Evolutionary conservation across 2,113 vertebrate species (phyloP), one percentile per base, ranked within the genome.

Genomic region (Lasiurus borealis): DNA sequence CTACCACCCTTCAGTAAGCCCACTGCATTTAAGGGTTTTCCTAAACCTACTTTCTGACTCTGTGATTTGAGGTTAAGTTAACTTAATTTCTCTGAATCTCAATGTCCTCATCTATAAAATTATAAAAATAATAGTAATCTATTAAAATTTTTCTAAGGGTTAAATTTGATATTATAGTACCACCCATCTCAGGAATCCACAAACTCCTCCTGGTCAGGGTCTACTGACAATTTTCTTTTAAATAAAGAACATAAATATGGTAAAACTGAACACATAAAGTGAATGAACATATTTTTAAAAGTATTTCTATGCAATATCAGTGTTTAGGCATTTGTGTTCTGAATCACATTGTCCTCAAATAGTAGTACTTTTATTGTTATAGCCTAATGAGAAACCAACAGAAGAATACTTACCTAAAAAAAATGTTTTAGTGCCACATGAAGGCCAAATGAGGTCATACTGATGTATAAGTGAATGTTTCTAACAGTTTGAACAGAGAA

Each of bases 231-330:
- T 25, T 21, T 59, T 59, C 69, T 76, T 71, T 50, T 21, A 59
- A 88, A 82, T 46, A 90, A 87, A 62, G 4, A 93, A 88, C 29
- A 15, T 36, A 94, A 87, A 18, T 46, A 95, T 80, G 52, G 59
- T 62, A 34, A 75, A 69, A 76, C 48, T 29, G 68, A 78, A 86
- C 48, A 78, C 52, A 69, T 44, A 76, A 82, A 73, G 76, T 72
- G 72, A 91, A 76, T 27, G 2, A 88, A 88, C 46, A 82, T 77
- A 52, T 64, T 64, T 68, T 50, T 52, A 83, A 80, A 88, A 95
- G 54, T 69, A 40, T 8, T 40, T 8, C 14, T 72, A 14, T 7
- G 10, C 18, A 82, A 16, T 82, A 7, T 72, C 48, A 90, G 57
- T 48, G 46, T 25, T 90, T 80, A 69, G 69, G 23, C 27, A 94